phyloP scores from a whole-genome alignment of 2,797 vertebrate genomes.

The Amniataba percoides region DNA sequence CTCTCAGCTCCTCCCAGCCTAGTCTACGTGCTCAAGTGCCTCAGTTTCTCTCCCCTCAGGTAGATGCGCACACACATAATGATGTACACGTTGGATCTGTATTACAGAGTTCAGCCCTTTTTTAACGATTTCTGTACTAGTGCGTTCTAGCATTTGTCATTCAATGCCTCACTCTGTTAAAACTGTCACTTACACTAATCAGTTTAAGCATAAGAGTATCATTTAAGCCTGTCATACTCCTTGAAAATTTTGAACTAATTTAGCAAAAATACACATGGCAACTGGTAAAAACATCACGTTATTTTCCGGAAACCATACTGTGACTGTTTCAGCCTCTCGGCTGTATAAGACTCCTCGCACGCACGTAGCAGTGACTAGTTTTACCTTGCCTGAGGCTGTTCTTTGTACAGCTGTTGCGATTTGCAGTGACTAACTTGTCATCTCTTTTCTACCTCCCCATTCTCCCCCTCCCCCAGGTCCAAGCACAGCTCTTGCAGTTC shows the following conservation, averaged over 20 bases:
- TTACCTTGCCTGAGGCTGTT: conserved; percentile 35
- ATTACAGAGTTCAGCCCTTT: neutral
- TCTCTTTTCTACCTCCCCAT: conserved; percentile 10
- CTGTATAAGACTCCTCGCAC: neutral
- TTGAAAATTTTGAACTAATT: neutral
- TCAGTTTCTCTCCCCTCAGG: conserved; percentile 99
- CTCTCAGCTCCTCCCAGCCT: conserved; percentile 99
- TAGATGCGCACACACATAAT: conserved; percentile 58
- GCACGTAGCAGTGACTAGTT: conserved; percentile 6
- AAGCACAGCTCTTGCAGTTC: conserved; percentile 99
- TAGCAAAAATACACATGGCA: neutral
- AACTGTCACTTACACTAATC: neutral
- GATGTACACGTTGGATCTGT: neutral
- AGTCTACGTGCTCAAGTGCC: conserved; percentile 99
- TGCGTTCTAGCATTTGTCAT: neutral
- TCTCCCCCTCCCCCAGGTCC: conserved; percentile 88
- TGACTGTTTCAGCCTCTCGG: neutral
- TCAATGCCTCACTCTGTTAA: neutral
- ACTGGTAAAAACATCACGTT: neutral
- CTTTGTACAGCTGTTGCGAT: conserved; percentile 25
- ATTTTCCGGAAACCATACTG: neutral
- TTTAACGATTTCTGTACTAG: neutral
- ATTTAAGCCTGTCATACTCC: neutral
- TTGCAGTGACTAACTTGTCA: conserved; percentile 45
- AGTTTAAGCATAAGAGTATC: neutral